Base-by-base conservation (phyloP, 2,888 invertebrate species). In the Allolobophora icterica region DNA sequence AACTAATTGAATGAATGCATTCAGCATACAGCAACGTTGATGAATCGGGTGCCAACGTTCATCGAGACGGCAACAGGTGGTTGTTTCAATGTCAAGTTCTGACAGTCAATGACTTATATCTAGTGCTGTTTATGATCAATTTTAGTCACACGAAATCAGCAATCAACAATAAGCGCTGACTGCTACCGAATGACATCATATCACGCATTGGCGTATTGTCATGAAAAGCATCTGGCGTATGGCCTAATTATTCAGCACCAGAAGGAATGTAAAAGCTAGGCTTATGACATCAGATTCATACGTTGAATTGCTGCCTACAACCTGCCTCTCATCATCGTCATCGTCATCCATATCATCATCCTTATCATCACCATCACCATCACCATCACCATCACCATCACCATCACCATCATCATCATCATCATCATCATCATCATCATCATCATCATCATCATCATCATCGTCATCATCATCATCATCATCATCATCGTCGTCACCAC, bases 341-440 rank as follows among this genome's bases (percentile, higher is more conserved):
- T 90, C 21, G 38, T 90, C 58, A 40, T 89, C 89, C 13, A 19
- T 35, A 42, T 89, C 89, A 40, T 89, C 45, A 15, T 90, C 33
- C 11, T 35, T 58, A 33, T 52, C 35, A n/a, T 58, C 90, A 52
- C 52, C 42, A 34, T 42, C 45, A 30, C 13, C 42, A 19, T 52
- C 90, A 8, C 71, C 42, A 71, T 4, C 71, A 19, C 45, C 90
- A 58, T 52, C 58, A n/a, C 33, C n/a, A 33, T n/a, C 30, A 33
- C n/a, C 90, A 58, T 90, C 90, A 33, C 5, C 58, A 19, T 38
- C 15, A 58, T 38, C 90, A 58, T 90, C 90, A 58, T 33, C 90
- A 58, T 58, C 90, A 58, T 90, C 90, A 33, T 52, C 90, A 71
- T 90, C 90, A 17, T 71, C 90, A 34, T 90, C 58, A 17, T 71